These are phyloP conservation scores for Pantala flavescens DNA, from an alignment of 1,140 invertebrate genomes.

Conservation along the genomic window DNA sequence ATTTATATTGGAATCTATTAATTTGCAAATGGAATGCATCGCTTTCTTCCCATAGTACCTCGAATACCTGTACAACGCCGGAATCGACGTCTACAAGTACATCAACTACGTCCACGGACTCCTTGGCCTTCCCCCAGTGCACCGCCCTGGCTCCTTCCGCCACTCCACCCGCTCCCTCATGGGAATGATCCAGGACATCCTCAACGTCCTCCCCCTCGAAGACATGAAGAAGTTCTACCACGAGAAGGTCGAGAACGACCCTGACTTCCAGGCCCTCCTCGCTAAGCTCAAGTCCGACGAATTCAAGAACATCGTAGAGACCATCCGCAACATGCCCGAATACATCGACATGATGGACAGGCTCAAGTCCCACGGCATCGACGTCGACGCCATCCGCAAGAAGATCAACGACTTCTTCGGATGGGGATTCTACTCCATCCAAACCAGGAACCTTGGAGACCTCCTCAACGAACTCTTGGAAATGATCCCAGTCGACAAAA, in stretches of 20 bases:
- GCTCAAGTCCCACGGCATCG: conserved; percentile 24
- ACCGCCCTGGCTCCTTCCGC: not conserved
- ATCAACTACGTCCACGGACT: not conserved
- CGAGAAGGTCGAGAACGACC: conserved; percentile 24
- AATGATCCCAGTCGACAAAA: not conserved
- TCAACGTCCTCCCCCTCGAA: conserved; percentile 25
- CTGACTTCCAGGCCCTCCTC: conserved; percentile 23
- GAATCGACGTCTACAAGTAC: not conserved
- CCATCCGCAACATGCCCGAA: conserved; percentile 21
- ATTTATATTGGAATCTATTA: no score
- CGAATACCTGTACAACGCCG: not conserved
- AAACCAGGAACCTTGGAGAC: not conserved
- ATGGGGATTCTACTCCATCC: not conserved
- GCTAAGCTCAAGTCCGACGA: conserved; percentile 21
- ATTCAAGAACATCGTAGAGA: conserved; percentile 23
- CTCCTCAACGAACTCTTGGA: not conserved
- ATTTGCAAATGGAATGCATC: no score
- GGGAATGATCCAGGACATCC: conserved; percentile 22
- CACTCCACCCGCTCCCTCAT: conserved; percentile 14
- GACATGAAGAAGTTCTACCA: conserved; percentile 26
- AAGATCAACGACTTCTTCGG: conserved; percentile 22
- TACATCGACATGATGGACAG: conserved; percentile 24
- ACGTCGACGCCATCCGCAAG: conserved; percentile 21
- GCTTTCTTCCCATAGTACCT: not conserved
- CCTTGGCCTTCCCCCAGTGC: not conserved